Conservation (phyloP, 2,113 vertebrate species). For the Aegithalos caudatus region DNA sequence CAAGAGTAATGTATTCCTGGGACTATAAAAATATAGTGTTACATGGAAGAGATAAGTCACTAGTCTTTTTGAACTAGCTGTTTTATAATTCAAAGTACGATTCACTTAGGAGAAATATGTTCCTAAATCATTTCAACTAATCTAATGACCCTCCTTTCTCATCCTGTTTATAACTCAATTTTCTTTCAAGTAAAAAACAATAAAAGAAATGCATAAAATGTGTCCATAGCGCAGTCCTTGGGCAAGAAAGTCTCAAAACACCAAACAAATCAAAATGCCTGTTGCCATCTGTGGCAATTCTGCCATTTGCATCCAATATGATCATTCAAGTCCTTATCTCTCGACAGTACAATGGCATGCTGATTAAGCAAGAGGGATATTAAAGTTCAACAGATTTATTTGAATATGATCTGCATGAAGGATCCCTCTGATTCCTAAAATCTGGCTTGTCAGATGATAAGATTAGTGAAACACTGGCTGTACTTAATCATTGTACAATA, state of each 20-base stretch:
- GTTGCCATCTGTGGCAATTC: neutral
- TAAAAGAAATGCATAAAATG: neutral
- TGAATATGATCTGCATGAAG: neutral
- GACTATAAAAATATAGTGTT: neutral
- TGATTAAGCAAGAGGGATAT: neutral
- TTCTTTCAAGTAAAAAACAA: neutral
- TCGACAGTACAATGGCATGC: neutral
- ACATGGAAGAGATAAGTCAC: neutral
- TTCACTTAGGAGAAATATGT: neutral
- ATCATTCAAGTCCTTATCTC: neutral
- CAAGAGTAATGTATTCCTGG: neutral
- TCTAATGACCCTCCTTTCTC: neutral
- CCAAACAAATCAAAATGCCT: slow-evolving; percentile 6
- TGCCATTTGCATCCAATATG: neutral
- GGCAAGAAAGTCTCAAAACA: neutral
- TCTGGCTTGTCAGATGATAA: neutral
- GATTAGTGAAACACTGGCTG: neutral
- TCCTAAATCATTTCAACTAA: neutral
- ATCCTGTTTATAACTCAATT: neutral
- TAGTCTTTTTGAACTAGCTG: neutral
- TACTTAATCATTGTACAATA: neutral
- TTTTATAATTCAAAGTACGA: neutral
- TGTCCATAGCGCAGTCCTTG: neutral
- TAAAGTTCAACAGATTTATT: slow-evolving; percentile 5
- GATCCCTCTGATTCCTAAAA: neutral